These are phyloP conservation scores for Corbicula japonica DNA, from an alignment of 2,888 invertebrate genomes.

Conservation along the genomic window DNA sequence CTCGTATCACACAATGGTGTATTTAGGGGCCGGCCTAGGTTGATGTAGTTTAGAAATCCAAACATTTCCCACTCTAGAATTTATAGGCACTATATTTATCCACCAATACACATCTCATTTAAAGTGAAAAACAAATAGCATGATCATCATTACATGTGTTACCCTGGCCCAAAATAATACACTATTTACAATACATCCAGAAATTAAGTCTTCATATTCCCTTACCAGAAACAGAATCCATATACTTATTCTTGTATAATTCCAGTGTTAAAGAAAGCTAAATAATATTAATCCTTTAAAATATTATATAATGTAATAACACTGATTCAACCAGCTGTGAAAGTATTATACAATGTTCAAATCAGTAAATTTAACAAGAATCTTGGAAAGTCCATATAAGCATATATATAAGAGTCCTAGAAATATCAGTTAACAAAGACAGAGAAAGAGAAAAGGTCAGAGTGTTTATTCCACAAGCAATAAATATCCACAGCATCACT, in stretches of 20 bases:
- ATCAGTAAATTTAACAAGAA: not conserved
- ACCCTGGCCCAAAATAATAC: not conserved
- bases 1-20: constrained; percentile 44
- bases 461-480: not conserved
- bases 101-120: too few species aligned
- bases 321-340: not conserved
- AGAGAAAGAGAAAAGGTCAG: not conserved
- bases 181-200: not conserved
- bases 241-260: too few species aligned
- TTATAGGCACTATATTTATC: not conserved
- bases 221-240: not conserved
- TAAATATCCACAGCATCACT: constrained; percentile 5
- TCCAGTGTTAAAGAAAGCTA: too few species aligned
- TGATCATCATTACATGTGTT: not conserved
- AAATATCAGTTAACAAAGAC: not conserved
- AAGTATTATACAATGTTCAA: not conserved
- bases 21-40: constrained; percentile 54
- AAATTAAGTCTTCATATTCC: not conserved
- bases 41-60: constrained; percentile 71
- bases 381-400: not conserved
- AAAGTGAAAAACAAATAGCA: not conserved
- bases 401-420: not conserved
- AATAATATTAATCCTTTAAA: constrained; percentile 6
- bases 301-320: not conserved
- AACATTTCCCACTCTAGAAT: constrained; percentile 47